These are phyloP conservation scores for Notothenia coriiceps DNA, from an alignment of 2,113 vertebrate genomes.

Conservation along the genomic window DNA sequence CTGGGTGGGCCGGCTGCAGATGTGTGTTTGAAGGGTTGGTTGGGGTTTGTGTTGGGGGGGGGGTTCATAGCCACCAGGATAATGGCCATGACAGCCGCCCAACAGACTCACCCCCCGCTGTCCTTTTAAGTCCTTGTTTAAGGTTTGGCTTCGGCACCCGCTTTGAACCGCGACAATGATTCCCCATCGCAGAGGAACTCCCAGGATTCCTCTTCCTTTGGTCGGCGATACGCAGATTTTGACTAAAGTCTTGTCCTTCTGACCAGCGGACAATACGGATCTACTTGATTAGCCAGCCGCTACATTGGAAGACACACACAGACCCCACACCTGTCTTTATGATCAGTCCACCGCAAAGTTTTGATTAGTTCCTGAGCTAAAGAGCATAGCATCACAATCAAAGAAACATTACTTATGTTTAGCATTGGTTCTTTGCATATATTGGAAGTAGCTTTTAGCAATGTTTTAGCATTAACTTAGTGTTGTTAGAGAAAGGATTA, in stretches of 20 bases:
- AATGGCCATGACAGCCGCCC: conserved; percentile 70
- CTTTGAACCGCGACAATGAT: conserved; percentile 83
- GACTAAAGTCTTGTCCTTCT: conserved; percentile 56
- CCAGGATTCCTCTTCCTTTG: conserved; percentile 46
- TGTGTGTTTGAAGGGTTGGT: conserved; percentile 59
- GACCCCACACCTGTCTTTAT: conserved; percentile 39
- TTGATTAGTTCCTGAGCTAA: not conserved
- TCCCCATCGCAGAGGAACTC: conserved; percentile 60
- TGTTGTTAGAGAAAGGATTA: not conserved
- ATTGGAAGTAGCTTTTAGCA: not conserved
- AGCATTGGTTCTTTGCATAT: not conserved
- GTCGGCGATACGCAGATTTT: conserved; percentile 32
- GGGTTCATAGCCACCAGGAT: conserved; percentile 52
- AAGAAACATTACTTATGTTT: not conserved
- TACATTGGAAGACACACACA: conserved; percentile 32
- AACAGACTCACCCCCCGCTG: conserved; percentile 58
- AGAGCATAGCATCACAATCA: not conserved
- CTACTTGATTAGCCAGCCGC: conserved; percentile 42
- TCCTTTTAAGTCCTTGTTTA: conserved; percentile 80
- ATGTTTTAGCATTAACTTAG: not conserved
- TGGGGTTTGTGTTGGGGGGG: conserved; percentile 53
- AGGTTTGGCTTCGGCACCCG: conserved; percentile 79
- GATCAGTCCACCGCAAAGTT: not conserved
- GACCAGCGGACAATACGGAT: conserved; percentile 46
- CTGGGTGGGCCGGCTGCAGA: conserved; percentile 74